Evolutionary conservation across 2,797 vertebrate genomes (phyloP).

Genomic region (Squalus acanthias): DNA sequence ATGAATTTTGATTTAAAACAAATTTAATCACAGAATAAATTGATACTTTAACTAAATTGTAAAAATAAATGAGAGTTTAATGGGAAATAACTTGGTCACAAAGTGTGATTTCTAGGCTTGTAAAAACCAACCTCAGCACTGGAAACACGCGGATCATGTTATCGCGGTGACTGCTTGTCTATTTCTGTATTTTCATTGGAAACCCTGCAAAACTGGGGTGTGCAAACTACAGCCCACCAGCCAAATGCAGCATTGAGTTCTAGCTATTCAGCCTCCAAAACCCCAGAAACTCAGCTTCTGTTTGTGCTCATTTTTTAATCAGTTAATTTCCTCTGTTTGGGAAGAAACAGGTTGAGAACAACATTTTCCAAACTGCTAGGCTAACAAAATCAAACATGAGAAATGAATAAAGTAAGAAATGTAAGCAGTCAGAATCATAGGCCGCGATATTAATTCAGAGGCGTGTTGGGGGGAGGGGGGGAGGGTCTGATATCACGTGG

Average conservation of each 20-base stretch:
- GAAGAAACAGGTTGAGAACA: not conserved
- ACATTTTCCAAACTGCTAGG: not conserved
- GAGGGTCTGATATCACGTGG: too few species aligned
- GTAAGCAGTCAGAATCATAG: not conserved
- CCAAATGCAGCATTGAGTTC: not conserved
- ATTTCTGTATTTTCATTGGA: not conserved
- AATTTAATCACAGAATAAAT: not conserved
- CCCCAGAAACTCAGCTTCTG: not conserved
- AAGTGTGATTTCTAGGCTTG: not conserved
- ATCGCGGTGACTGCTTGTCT: not conserved
- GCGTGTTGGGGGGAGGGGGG: not conserved
- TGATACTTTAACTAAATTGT: not conserved
- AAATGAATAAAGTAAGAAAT: not conserved
- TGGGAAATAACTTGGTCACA: not conserved
- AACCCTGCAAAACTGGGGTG: not conserved
- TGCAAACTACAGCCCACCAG: not conserved
- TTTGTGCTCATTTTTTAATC: not conserved
- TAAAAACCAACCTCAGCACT: not conserved
- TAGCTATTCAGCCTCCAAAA: not conserved
- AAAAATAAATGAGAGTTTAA: constrained; percentile 15
- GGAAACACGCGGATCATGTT: not conserved
- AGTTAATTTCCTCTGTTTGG: not conserved
- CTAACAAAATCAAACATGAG: not conserved
- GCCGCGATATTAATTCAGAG: not conserved
- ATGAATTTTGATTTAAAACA: constrained; percentile 28